A percentile compares a stretch with the other conserved stretches of the same genome.
Evolutionary conservation across 2,797 vertebrate genomes (phyloP).

Genomic region (Liasis olivaceus): DNA sequence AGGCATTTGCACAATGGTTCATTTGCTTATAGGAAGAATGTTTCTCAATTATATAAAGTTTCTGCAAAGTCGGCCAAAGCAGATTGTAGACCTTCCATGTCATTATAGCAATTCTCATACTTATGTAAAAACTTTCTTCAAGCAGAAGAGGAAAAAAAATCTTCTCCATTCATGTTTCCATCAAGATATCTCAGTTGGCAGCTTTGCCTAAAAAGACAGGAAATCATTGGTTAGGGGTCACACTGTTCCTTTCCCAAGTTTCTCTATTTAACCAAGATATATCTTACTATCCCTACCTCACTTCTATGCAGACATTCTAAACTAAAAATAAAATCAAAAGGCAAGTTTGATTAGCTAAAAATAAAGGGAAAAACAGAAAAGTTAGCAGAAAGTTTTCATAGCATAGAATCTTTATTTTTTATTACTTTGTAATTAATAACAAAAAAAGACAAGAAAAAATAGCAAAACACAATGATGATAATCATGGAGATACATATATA

Average conservation of each 20-base stretch:
- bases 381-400: not conserved
- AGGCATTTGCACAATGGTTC: not conserved
- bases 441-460: no score
- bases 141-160: not conserved
- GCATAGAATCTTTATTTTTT: slow-evolving; percentile 10
- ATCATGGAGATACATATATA: no score
- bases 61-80: not conserved
- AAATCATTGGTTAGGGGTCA: slow-evolving; percentile 19
- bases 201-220: slow-evolving; percentile 1
- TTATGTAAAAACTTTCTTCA: not conserved
- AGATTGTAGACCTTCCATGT: not conserved
- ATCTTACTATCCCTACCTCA: slow-evolving; percentile 12
- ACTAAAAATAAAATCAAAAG: slow-evolving; percentile 32
- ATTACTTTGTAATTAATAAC: no score
- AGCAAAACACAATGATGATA: no score
- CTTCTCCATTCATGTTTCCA: not conserved
- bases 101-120: not conserved
- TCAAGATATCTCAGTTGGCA: not conserved
- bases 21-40: not conserved
- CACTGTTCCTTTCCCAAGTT: slow-evolving; percentile 8
- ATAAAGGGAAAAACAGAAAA: slow-evolving; percentile 16
- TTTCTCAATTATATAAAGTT: not conserved
- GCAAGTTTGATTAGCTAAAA: slow-evolving; percentile 19
- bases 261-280: slow-evolving; percentile 24
- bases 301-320: slow-evolving; percentile 22